Percentiles rank a stretch among this genome's conserved stretches.
Evolutionary conservation across 2,113 vertebrate species (phyloP).

Genomic region (Myxocyprinus asiaticus): DNA sequence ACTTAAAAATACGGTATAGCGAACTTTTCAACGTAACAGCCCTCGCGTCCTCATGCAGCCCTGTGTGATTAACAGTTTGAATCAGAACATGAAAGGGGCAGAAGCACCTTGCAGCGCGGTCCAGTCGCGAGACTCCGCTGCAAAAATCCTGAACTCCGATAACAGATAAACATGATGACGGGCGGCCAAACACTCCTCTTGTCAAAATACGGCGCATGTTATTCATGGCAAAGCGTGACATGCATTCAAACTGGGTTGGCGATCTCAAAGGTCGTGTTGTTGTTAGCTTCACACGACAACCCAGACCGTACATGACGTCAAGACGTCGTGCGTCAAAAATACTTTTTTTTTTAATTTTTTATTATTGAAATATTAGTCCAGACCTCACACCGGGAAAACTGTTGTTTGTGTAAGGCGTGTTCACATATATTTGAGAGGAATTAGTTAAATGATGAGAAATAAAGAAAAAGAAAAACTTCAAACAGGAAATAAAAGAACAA

Average conservation of each 20-base stretch:
- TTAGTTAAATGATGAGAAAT: too few relatives aligned
- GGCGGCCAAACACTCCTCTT: conserved; percentile 57
- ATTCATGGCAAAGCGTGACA: conserved; percentile 65
- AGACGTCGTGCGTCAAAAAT: conserved; percentile 28
- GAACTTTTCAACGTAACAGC: too few relatives aligned
- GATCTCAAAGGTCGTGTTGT: conserved; percentile 12
- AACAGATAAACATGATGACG: conserved; percentile 49
- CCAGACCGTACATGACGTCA: conserved; percentile 18
- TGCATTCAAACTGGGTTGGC: neutral
- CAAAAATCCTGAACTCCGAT: conserved; percentile 54
- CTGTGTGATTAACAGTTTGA: too few relatives aligned
- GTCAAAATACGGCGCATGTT: conserved; percentile 67
- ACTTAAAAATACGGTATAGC: neutral
- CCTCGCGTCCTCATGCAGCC: too few relatives aligned
- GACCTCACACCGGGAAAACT: too few relatives aligned
- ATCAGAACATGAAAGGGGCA: neutral
- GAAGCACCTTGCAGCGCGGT: conserved; percentile 36
- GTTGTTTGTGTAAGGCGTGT: too few relatives aligned
- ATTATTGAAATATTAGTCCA: too few relatives aligned
- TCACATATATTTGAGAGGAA: too few relatives aligned
- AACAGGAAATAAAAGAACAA: too few relatives aligned
- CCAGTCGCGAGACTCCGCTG: conserved; percentile 39
- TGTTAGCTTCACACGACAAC: neutral
- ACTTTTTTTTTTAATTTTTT: too few relatives aligned
- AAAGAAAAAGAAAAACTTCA: too few relatives aligned